Conservation (phyloP, 2,888 invertebrate genomes). For the Pterostichus madidus region DNA sequence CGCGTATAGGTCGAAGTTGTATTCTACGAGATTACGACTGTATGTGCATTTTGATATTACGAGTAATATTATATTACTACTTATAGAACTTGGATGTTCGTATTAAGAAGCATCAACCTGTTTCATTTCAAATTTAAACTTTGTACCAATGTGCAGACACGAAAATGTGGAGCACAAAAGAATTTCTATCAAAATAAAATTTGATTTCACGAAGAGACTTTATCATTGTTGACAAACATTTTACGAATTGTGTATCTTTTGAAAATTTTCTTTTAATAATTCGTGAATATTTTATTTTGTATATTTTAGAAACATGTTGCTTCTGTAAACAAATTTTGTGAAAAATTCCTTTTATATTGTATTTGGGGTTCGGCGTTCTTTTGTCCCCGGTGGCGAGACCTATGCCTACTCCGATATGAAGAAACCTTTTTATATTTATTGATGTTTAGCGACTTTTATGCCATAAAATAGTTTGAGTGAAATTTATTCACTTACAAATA, state of each 20-base stretch:
- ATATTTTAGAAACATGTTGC: slow-evolving; percentile 3
- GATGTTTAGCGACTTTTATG: slow-evolving; percentile 5
- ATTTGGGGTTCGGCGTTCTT: slow-evolving; percentile 15
- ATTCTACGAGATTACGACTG: no score
- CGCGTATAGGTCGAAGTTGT: no score
- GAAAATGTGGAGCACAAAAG: neutral
- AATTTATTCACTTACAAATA: no score
- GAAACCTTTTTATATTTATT: slow-evolving; percentile 56
- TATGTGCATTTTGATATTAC: no score
- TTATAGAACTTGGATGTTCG: no score
- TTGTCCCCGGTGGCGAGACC: slow-evolving; percentile 31
- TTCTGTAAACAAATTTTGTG: slow-evolving; percentile 41
- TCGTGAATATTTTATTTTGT: slow-evolving; percentile 43
- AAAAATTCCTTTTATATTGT: slow-evolving; percentile 33
- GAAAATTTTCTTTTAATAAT: slow-evolving; percentile 45
- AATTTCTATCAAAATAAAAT: neutral
- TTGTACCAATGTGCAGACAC: neutral
- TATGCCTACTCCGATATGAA: slow-evolving; percentile 49
- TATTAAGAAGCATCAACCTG: no score
- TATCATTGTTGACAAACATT: slow-evolving; percentile 40
- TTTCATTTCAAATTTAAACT: no score
- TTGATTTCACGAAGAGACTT: neutral
- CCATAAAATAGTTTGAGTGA: no score
- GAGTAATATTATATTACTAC: no score
- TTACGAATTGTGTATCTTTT: slow-evolving; percentile 22